Evolutionary conservation across 1,140 invertebrate genomes (phyloP), one percentile per base, ranked within the genome.

Genomic region (Diuraphis noxia): DNA sequence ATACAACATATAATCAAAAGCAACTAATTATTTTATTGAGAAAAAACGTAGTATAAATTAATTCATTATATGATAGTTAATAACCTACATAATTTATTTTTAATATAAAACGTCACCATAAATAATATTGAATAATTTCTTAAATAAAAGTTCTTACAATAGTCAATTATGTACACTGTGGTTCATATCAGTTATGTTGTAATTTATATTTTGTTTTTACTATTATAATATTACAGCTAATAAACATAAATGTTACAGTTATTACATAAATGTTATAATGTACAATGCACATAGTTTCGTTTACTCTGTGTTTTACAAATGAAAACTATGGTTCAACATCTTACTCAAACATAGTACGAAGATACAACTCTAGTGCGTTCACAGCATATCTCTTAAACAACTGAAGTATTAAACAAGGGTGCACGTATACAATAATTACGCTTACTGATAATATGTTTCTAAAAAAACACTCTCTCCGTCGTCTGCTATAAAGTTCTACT

Each of bases 371-470:
- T 84, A 84, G 40, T 84, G 81, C 21, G 30, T 81, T 13, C 36
- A 81, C 38, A 13, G 23, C 34, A n/a, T 84, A 84, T 84, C 34
- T 84, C 38, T 81, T 81, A 38, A 81, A 23, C 36, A 81, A 81
- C 25, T 84, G 81, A 84, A 41, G 40, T 84, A 30, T 84, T 41
- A 30, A 40, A 82, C 13, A 85, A 41, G 82, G 82, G 41, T 43
- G 41, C 40, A 25, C 82, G 82, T n/a, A 85, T n/a, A 85, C 25
- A 43, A 85, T 84, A 43, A 85, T 84, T 84, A 84, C 81, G 30
- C 38, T 23, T 85, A 85, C 82, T n/a, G 82, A 85, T 84, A 84
- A 41, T 43, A 43, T n/a, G 30, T 84, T 84, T 84, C 40, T 40
- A 85, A 85, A 85, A 56, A 85, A 86, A 49, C 49, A 85, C 46